Evolutionary conservation across 2,797 vertebrate genomes (phyloP), one percentile per base, ranked within the genome.

Genomic region (Tachyglossus aculeatus): DNA sequence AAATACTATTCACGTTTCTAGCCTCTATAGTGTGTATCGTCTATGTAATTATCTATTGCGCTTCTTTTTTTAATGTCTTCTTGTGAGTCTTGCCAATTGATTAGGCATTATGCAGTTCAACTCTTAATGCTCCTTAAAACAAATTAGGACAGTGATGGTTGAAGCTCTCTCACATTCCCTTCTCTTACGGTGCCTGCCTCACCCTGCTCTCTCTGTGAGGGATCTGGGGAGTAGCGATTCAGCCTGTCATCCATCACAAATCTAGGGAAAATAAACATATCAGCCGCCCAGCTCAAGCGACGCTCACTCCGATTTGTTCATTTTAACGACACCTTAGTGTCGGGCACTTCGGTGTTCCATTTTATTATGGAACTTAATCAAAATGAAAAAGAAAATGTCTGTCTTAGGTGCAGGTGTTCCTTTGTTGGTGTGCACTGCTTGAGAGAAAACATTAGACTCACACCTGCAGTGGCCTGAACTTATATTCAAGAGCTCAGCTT

Each of bases 211-310:
- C n/a, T n/a, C n/a, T 60, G 31, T 64, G 74, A 88, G 68, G 55
- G 47, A 62, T 74, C 67, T 3, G 36, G 57, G 66, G 76, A 71
- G 70, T 31, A 81, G 74, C 72, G 63, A 86, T 77, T 77, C 77
- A 65, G 67, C 58, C 84, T 82, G 59, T 88, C 80, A 71, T 72
- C 34, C 67, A 82, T 88, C 85, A 68, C 85, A 86, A 78, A 79
- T 67, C 45, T 48, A 27, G 74, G 73, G 83, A 83, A 92, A 90
- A 91, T 75, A 89, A 86, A 86, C 83, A 85, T 73, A 86, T 82
- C 80, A 86, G 80, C 66, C 69, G 68, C 78, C 81, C 70, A 48
- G 72, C 59, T 88, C 77, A 81, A 82, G 66, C 69, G 78, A 81
- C 34, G 71, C 76, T 90, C 74, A 55, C 76, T 88, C 71, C 83